These are phyloP conservation scores for Sebastes hubbsi DNA, from an alignment of 2,797 vertebrate genomes.

Conservation along the genomic window DNA sequence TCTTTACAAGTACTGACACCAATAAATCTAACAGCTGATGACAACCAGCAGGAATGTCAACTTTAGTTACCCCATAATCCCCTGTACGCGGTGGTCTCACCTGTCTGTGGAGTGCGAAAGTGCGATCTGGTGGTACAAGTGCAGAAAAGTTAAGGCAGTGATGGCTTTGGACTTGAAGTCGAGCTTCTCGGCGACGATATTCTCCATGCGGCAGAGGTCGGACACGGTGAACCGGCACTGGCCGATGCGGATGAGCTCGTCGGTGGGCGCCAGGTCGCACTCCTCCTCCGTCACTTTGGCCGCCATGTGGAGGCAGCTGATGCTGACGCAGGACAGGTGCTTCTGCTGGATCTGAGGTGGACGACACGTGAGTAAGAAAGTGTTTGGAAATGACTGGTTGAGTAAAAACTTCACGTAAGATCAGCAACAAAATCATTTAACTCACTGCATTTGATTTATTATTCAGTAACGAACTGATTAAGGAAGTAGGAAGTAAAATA, in stretches of 20 bases:
- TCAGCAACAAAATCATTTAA: background rate
- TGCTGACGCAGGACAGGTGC: conserved; percentile 95
- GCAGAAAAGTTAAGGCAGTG: conserved; percentile 98
- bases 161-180: conserved; percentile 93
- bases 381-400: background rate
- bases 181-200: conserved; percentile 94
- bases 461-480: background rate
- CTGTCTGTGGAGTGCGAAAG: conserved; percentile 89
- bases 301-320: conserved; percentile 94
- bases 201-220: conserved; percentile 96
- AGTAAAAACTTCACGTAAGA: background rate
- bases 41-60: too few relatives aligned
- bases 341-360: conserved; percentile 90
- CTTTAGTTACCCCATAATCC: too few relatives aligned
- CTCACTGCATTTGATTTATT: background rate
- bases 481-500: background rate
- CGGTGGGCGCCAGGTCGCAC: conserved; percentile 87
- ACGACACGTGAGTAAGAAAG: background rate
- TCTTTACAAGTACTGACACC: background rate
- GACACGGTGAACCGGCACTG: conserved; percentile 96
- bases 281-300: conserved; percentile 90
- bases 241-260: conserved; percentile 95
- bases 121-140: conserved; percentile 91
- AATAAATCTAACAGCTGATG: background rate
- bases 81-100: conserved; percentile 71